Conservation (phyloP, 2,797 vertebrate species). For the Toxotes lorentzi region DNA sequence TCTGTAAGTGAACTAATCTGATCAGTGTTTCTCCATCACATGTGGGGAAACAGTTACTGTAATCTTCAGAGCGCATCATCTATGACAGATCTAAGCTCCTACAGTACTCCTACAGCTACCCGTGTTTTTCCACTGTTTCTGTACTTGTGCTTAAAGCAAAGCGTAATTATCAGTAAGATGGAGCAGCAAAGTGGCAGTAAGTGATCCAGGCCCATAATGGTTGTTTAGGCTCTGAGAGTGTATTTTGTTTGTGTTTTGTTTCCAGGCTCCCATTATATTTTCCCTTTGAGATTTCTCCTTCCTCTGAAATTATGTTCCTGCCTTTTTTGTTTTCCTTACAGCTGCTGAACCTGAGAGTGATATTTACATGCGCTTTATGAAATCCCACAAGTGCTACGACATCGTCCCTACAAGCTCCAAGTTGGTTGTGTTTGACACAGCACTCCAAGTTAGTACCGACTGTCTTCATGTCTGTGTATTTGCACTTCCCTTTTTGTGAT, state of each 20-base stretch:
- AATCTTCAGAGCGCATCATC: conserved; percentile 2
- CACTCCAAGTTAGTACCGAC: conserved; percentile 90
- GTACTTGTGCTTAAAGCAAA: conserved; percentile 40
- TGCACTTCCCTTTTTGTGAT: neutral
- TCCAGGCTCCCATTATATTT: conserved; percentile 56
- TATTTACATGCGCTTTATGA: conserved; percentile 99
- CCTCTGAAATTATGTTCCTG: conserved; percentile 43
- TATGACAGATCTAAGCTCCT: neutral
- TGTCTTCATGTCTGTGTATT: neutral
- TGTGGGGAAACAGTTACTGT: neutral
- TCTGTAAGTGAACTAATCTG: neutral
- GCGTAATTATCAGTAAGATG: conserved; percentile 62
- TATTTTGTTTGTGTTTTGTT: conserved; percentile 60
- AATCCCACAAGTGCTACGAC: conserved; percentile 99
- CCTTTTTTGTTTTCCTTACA: conserved; percentile 56
- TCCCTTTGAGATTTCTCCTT: conserved; percentile 63
- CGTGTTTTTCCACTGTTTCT: conserved; percentile 54
- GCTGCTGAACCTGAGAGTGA: conserved; percentile 96
- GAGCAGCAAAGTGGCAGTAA: conserved; percentile 70
- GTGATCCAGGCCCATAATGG: conserved; percentile 70
- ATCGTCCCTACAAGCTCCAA: conserved; percentile 99
- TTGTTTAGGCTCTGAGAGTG: conserved; percentile 59
- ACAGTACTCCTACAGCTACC: neutral
- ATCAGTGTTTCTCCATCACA: neutral
- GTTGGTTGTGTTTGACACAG: conserved; percentile 98